Conservation (phyloP, 2,113 vertebrate species). For the Lampris incognitus region DNA sequence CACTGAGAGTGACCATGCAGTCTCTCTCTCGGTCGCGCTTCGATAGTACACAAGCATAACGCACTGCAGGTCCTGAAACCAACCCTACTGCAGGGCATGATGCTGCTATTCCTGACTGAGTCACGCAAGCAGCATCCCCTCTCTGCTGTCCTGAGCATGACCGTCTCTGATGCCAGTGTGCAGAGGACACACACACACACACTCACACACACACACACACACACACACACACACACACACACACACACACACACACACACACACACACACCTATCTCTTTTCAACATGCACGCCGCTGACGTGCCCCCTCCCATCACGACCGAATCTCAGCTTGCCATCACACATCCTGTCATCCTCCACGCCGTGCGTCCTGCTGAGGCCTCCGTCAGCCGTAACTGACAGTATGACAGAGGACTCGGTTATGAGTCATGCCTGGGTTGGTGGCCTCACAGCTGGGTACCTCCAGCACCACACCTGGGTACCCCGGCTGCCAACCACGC, state of each 20-base stretch:
- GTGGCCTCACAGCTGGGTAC: constrained; percentile 80
- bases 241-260: constrained; percentile 26
- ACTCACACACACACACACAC: constrained; percentile 14
- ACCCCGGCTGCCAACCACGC: constrained; percentile 59
- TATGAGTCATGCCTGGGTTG: constrained; percentile 73
- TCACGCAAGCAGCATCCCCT: constrained; percentile 37
- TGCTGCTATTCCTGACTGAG: constrained; percentile 45
- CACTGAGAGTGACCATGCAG: constrained; percentile 50
- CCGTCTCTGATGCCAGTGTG: not conserved
- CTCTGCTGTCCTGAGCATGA: constrained; percentile 2
- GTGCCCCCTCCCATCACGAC: constrained; percentile 28
- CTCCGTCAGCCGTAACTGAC: constrained; percentile 80
- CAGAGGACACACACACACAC: constrained; percentile 6
- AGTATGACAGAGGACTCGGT: constrained; percentile 73
- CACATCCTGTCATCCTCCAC: constrained; percentile 52
- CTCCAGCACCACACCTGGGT: constrained; percentile 77
- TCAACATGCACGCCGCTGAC: constrained; percentile 16
- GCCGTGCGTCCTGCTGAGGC: constrained; percentile 63
- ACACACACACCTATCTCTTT: constrained; percentile 17
- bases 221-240: constrained; percentile 22
- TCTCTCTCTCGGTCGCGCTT: constrained; percentile 47
- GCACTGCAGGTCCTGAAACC: constrained; percentile 24
- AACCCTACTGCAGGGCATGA: constrained; percentile 43
- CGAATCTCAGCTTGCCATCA: constrained; percentile 42
- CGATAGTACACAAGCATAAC: constrained; percentile 45